Percentiles rank a stretch among this genome's conserved stretches.
Evolutionary conservation across 2,888 invertebrate genomes (phyloP).

Genomic region (Tridacna gigas): DNA sequence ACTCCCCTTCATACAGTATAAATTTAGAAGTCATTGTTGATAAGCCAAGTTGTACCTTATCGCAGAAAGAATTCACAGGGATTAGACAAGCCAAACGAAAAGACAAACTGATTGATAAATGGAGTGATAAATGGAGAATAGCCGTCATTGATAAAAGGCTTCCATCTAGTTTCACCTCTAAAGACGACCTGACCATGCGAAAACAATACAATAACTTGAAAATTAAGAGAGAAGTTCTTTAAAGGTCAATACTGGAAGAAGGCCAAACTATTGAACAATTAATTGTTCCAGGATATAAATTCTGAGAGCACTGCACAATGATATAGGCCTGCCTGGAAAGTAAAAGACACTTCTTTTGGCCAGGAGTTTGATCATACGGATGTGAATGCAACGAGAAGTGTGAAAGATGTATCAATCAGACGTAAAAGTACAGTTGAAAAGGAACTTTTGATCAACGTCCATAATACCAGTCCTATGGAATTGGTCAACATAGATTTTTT

Average conservation of each 20-base stretch:
- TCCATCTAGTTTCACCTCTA: background rate
- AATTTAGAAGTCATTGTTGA: background rate
- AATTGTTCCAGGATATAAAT: too few relatives aligned
- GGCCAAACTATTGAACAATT: conserved; percentile 6
- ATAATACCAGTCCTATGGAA: conserved; percentile 7
- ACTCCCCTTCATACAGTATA: background rate
- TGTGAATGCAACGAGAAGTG: background rate
- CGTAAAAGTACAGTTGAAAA: too few relatives aligned
- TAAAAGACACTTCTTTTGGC: background rate
- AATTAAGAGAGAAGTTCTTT: conserved; percentile 22
- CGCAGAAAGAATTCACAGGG: background rate
- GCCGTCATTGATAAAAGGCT: conserved; percentile 6
- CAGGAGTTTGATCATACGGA: background rate
- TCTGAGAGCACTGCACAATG: background rate
- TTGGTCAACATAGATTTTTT: conserved; percentile 17
- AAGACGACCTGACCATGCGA: conserved; percentile 4
- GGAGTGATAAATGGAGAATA: conserved; percentile 3
- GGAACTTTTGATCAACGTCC: too few relatives aligned
- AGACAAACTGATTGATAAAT: conserved; percentile 8
- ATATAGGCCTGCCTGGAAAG: conserved; percentile 15
- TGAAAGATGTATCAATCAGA: too few relatives aligned
- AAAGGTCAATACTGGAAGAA: background rate
- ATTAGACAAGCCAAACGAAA: background rate
- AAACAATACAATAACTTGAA: conserved; percentile 8
- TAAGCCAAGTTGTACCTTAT: background rate